Evolutionary conservation across 1,140 invertebrate species (phyloP), one percentile per base, ranked within the genome.

Genomic region (Marisa cornuarietis): DNA sequence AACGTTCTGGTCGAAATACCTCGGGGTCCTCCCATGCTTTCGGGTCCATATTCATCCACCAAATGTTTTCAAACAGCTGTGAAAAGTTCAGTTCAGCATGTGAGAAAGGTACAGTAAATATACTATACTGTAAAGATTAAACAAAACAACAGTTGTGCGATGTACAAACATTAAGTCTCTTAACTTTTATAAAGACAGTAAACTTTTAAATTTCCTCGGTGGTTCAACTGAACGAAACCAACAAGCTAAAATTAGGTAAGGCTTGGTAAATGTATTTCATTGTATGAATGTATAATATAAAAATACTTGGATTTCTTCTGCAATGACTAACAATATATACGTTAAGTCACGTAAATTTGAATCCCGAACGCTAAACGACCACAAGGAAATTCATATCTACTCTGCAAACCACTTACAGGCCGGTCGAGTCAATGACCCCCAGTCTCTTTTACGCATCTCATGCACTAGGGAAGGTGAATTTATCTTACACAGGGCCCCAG

Each of bases 41-140:
- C 0, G 93, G 91, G 88, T 96, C 93, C 92, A 94, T 95, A 86
- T 97, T 95, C 49, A 96, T 92, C 20, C 95, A 94, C 95, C 95
- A 96, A 82, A 95, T 94, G 10, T 96, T 87, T 0, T 95, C 94
- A 14, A 97, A 90, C 0, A 96, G 88, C 14, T 93, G 92, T 52
- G 54, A 10, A 68, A 14, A 68, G 54, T 58, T 18, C 54, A 58
- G 54, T 58, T 58, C 54, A 42, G 31, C 31, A 6, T 42, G 31
- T 58, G 54, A 58, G 54, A 68, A 68, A 22, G 3, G n/a, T n/a
- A 7, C 18, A 63, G 22, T 6, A 68, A 6, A 2, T 31, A n/a
- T n/a, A n/a, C n/a, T n/a, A n/a, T n/a, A 63, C 1, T 10, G 65
- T 31, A n/a, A 24, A 68, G 7, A 5, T n/a, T 31, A 2, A 68